Evolutionary conservation across 1,140 invertebrate species (phyloP), one percentile per base, ranked within the genome.

Genomic region (Mizuhopecten yessoensis): DNA sequence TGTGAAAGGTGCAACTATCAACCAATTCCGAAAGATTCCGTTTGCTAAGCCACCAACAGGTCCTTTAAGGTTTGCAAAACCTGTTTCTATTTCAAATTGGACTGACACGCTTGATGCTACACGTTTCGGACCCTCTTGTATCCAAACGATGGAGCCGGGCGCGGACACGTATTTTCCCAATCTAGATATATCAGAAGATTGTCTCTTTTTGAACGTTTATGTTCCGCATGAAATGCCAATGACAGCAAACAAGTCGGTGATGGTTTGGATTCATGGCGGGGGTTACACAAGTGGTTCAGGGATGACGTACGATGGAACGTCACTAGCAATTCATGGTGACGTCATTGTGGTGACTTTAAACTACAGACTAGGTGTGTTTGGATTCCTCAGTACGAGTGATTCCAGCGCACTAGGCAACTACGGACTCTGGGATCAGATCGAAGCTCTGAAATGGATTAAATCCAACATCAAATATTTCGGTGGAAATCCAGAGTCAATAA

Each of bases 241-340:
- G 86, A 86, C 7, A 13, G 23, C 17, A 17, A 29, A 49, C n/a
- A 92, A 91, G 86, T 57, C 99, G 36, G 98, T 99, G 33, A 98
- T 99, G 98, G 97, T 99, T 36, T 99, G 99, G 99, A 98, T 99
- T 91, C 99, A 98, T 96, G 99, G 99, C 75, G 99, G 99, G 87
- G 99, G 99, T 10, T 99, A 99, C 97, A 99, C 98, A 95, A 42
- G 57, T 39, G 98, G 99, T 34, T 98, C 98, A 23, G 98, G 98
- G 34, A 99, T 99, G 95, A 97, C 99, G 13, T 99, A 99, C 96
- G 99, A 99, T 97, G 98, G 98, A 90, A 96, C 91, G 0, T 89
- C 97, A 94, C 96, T 99, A 36, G 98, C 98, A 0, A 98, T 98
- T 15, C 91, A 94, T 17, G 93, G 93, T 86, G 98, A 99, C 94